A percentile compares a stretch with the other conserved stretches of the same genome.
phyloP scores from a whole-genome alignment of 2,797 vertebrate species.

The Tenualosa ilisha region DNA sequence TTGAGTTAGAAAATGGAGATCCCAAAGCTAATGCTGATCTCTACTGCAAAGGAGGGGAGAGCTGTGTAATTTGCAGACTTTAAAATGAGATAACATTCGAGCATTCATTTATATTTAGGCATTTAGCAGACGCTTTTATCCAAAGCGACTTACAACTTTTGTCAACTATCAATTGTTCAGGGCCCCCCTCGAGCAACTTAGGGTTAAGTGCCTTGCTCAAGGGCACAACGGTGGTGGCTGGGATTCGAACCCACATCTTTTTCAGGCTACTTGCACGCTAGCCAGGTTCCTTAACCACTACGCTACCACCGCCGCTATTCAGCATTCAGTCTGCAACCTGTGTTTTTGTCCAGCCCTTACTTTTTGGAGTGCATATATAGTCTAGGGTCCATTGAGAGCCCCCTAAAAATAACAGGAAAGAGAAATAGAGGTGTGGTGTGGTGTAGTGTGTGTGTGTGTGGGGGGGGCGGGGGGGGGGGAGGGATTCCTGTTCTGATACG shows the following conservation, averaged over 20 bases:
- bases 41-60: neutral
- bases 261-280: too few relatives aligned
- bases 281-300: too few relatives aligned
- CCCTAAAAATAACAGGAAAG: neutral
- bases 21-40: neutral
- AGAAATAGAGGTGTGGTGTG: neutral
- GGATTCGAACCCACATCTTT: too few relatives aligned
- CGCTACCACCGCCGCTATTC: too few relatives aligned
- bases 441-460: neutral
- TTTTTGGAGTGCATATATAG: neutral
- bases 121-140: too few relatives aligned
- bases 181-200: too few relatives aligned
- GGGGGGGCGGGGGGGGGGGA: neutral
- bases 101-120: too few relatives aligned
- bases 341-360: neutral
- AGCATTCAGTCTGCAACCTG: neutral
- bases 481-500: too few relatives aligned
- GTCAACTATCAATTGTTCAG: too few relatives aligned
- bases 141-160: too few relatives aligned
- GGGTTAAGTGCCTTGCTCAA: too few relatives aligned
- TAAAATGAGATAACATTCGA: neutral
- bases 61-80: neutral
- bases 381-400: neutral
- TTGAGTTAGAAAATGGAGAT: neutral
- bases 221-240: too few relatives aligned